Conservation (phyloP, 2,113 vertebrate genomes). For the Scalopus aquaticus region DNA sequence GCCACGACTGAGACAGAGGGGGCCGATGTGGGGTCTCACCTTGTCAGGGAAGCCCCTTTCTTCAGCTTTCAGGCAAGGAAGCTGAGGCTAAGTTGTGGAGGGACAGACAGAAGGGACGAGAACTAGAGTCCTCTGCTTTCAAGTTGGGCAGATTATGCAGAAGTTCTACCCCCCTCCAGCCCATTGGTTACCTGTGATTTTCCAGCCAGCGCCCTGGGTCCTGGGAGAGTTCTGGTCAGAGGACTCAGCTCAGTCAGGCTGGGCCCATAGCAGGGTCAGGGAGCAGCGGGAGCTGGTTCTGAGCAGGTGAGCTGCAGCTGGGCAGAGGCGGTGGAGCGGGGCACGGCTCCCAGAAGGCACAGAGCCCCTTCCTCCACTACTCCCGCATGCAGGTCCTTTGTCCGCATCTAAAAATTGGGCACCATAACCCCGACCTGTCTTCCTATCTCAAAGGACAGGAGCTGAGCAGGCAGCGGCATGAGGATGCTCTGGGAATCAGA, state of each 20-base stretch:
- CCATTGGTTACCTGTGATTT: not conserved
- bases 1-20: not conserved
- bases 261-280: not conserved
- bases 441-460: not conserved
- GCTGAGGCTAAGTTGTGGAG: not conserved
- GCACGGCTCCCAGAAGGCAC: not conserved
- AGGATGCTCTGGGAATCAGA: not conserved
- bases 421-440: not conserved
- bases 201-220: not conserved
- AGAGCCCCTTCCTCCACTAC: not conserved
- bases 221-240: not conserved
- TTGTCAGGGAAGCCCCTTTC: not conserved
- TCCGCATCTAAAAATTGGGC: not conserved
- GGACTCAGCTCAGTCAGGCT: not conserved
- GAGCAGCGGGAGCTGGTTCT: not conserved
- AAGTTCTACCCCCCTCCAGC: not conserved
- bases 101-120: rapidly evolving
- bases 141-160: not conserved
- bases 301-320: not conserved
- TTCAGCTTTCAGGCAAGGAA: not conserved
- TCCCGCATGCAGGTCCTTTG: too few species aligned
- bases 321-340: not conserved
- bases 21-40: not conserved
- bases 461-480: not conserved
- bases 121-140: not conserved